These are phyloP conservation scores for Chaetophractus vellerosus DNA, from an alignment of 2,797 vertebrate genomes.

Conservation along the genomic window DNA sequence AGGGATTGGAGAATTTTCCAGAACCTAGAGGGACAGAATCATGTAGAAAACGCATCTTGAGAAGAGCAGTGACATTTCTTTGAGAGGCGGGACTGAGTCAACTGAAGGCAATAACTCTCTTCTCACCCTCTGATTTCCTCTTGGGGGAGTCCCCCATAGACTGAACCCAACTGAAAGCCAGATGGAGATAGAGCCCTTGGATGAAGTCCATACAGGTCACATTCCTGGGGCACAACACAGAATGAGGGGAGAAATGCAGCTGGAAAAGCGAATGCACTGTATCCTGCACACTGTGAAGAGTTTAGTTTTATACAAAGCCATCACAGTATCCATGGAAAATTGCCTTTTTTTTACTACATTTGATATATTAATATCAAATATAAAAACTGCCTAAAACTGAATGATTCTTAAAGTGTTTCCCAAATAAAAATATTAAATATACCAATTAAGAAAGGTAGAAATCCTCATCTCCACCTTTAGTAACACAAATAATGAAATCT, in stretches of 20 bases:
- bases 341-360: neutral
- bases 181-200: neutral
- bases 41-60: neutral
- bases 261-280: neutral
- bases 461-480: neutral
- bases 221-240: neutral
- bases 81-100: neutral
- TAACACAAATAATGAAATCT: constrained; percentile 8
- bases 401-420: neutral
- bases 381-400: neutral
- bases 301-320: neutral
- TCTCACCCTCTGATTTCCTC: neutral
- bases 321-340: neutral
- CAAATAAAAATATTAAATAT: neutral
- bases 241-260: neutral
- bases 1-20: neutral
- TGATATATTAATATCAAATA: neutral
- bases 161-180: neutral
- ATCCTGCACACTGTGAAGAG: neutral
- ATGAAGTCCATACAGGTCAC: neutral
- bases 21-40: neutral
- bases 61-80: neutral
- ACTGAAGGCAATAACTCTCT: neutral
- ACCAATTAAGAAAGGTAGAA: neutral
- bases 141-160: no score